phyloP scores from a whole-genome alignment of 2,113 vertebrate genomes.

The Ginglymostoma cirratum region DNA sequence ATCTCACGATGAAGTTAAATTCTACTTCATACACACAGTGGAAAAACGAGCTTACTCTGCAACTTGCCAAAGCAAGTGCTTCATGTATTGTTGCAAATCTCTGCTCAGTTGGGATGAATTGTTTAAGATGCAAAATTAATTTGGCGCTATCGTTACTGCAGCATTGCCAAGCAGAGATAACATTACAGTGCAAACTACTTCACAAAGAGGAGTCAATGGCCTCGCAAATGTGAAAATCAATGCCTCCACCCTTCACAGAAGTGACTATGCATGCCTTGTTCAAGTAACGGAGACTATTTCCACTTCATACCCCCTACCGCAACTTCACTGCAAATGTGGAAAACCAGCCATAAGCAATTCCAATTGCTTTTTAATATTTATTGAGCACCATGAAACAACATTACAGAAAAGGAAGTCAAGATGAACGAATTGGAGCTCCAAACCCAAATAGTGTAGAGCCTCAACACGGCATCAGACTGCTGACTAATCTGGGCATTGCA shows the following conservation, averaged over 20 bases:
- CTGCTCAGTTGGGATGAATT: not conserved
- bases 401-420: not conserved
- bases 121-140: not conserved
- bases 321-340: not conserved
- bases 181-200: not conserved
- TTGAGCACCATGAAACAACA: not conserved
- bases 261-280: not conserved
- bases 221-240: not conserved
- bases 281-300: not conserved
- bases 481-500: not conserved
- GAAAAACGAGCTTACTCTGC: constrained; percentile 3
- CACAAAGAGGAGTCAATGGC: not conserved
- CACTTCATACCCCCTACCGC: not conserved
- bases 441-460: not conserved
- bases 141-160: not conserved
- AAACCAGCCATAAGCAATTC: constrained; percentile 5
- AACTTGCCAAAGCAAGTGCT: not conserved
- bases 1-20: not conserved
- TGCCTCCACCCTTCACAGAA: not conserved
- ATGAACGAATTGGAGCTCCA: not conserved
- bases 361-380: constrained; percentile 18
- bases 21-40: not conserved
- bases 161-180: too few relatives aligned
- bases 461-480: not conserved
- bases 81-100: not conserved